These are phyloP conservation scores for Lasioglossum leucozonium DNA, from an alignment of 2,888 invertebrate genomes.

Conservation along the genomic window DNA sequence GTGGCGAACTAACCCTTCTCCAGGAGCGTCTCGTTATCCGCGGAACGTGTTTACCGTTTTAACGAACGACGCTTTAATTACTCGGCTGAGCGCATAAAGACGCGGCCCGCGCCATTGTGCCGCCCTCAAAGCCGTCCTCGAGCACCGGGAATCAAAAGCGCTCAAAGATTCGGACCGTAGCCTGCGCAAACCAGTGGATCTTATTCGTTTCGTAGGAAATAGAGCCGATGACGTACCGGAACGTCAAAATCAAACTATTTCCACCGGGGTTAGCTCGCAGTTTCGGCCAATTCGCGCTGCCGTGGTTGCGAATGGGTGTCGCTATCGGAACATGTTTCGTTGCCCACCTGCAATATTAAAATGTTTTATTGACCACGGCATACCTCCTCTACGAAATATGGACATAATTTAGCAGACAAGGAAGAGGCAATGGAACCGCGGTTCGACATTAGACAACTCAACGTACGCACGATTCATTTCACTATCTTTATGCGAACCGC, in stretches of 20 bases:
- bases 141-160: neutral
- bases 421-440: no score
- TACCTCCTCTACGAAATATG: neutral
- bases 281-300: no score
- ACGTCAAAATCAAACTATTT: neutral
- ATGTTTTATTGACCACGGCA: neutral
- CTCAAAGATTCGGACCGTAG: neutral
- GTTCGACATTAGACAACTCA: no score
- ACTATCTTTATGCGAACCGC: neutral
- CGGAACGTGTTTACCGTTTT: conserved; percentile 28
- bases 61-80: conserved; percentile 44
- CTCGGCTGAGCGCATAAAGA: conserved; percentile 16
- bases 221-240: neutral
- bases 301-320: no score
- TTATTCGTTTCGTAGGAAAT: neutral
- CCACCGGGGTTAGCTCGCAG: no score
- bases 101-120: neutral
- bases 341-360: neutral
- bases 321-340: neutral
- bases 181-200: neutral
- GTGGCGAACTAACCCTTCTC: conserved; percentile 7
- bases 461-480: neutral
- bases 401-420: neutral
- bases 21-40: conserved; percentile 45
- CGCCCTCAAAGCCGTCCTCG: conserved; percentile 1